Conservation (phyloP, 1,140 invertebrate genomes). For the Cataglyphis hispanica region DNA sequence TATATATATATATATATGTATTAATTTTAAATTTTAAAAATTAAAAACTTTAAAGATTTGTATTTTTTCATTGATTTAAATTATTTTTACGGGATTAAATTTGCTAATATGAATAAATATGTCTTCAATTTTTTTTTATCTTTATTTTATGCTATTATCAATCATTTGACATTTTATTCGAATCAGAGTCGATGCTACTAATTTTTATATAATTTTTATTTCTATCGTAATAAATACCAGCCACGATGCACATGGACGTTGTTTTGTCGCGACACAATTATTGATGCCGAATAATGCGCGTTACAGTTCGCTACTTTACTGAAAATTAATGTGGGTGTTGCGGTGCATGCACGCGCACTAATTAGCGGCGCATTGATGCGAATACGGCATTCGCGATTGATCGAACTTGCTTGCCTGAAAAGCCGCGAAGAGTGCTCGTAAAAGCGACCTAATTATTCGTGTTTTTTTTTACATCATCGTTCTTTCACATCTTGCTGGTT, state of each 20-base stretch:
- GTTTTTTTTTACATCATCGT: slow-evolving; percentile 17
- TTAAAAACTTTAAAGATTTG: too few relatives aligned
- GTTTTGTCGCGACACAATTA: slow-evolving; percentile 36
- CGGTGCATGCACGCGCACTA: slow-evolving; percentile 9
- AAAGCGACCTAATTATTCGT: slow-evolving; percentile 13
- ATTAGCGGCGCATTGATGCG: slow-evolving; percentile 41
- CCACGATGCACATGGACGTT: neutral
- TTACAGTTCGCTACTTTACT: neutral
- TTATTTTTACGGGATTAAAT: too few relatives aligned
- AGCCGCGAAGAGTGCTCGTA: slow-evolving; percentile 29
- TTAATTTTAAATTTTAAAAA: neutral
- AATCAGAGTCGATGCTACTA: neutral
- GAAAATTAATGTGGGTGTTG: slow-evolving; percentile 48
- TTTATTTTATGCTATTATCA: neutral
- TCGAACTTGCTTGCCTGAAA: neutral
- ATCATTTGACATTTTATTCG: neutral
- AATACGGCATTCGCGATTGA: slow-evolving; percentile 7
- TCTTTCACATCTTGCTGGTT: neutral
- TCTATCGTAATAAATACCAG: neutral
- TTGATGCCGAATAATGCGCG: neutral
- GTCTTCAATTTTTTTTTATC: neutral
- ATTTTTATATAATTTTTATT: neutral
- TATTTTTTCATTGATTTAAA: too few relatives aligned
- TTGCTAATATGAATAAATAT: too few relatives aligned
- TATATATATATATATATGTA: neutral